phyloP scores from a whole-genome alignment of 2,797 vertebrate species.

The Smutsia gigantea region DNA sequence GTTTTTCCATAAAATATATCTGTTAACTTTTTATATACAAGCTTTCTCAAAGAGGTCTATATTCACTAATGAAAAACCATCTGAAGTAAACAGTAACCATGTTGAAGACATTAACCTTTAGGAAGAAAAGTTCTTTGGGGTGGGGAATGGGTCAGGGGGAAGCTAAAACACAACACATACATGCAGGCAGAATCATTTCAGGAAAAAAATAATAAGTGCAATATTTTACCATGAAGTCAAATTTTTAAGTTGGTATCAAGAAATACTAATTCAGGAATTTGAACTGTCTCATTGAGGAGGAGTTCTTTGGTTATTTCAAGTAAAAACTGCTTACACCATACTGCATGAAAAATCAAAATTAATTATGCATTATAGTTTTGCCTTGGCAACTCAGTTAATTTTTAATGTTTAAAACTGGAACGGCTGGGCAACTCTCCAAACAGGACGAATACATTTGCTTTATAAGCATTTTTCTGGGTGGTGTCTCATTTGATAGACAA shows the following conservation, averaged over 20 bases:
- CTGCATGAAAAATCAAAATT: slow-evolving; percentile 68
- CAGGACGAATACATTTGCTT: slow-evolving; percentile 47
- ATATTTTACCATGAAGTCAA: slow-evolving; percentile 74
- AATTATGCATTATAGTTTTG: slow-evolving; percentile 71
- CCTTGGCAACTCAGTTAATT: slow-evolving; percentile 73
- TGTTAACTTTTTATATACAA: slow-evolving; percentile 88
- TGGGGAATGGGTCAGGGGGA: neutral
- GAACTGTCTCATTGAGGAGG: slow-evolving; percentile 70
- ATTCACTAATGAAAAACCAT: slow-evolving; percentile 82
- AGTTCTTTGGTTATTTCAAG: slow-evolving; percentile 86
- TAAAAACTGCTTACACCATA: slow-evolving; percentile 64
- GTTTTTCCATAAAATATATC: slow-evolving; percentile 89
- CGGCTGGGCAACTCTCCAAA: slow-evolving; percentile 53
- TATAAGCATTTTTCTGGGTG: slow-evolving; percentile 60
- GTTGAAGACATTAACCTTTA: slow-evolving; percentile 69
- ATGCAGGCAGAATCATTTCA: slow-evolving; percentile 79
- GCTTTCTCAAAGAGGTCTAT: slow-evolving; percentile 86
- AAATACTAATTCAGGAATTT: slow-evolving; percentile 73
- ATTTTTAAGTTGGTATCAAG: slow-evolving; percentile 62
- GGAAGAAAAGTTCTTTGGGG: slow-evolving; percentile 66
- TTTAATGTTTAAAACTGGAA: slow-evolving; percentile 73
- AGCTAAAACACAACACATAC: slow-evolving; percentile 62
- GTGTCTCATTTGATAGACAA: slow-evolving; percentile 58
- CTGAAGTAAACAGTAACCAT: slow-evolving; percentile 74
- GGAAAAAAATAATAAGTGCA: slow-evolving; percentile 72